Conservation (phyloP, 1,140 invertebrate genomes). For the Drosophila novamexicana region DNA sequence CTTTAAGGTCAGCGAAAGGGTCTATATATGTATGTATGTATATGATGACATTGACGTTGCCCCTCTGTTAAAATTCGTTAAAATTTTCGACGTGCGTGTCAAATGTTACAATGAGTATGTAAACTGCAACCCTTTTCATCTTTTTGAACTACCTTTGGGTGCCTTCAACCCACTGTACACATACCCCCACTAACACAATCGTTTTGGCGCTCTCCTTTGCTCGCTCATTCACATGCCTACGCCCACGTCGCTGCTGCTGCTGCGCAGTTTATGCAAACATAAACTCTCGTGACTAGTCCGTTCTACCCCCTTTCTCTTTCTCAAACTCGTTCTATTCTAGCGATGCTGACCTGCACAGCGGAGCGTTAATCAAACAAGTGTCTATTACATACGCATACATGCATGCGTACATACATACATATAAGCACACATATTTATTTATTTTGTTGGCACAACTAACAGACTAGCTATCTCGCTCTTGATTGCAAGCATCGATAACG, state of each 20-base stretch:
- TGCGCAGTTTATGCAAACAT: conserved; percentile 69
- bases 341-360: conserved; percentile 49
- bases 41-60: background rate
- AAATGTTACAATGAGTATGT: background rate
- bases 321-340: conserved; percentile 4
- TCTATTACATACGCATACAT: conserved; percentile 51
- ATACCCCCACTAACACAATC: background rate
- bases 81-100: background rate
- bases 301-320: conserved; percentile 6
- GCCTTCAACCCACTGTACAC: conserved; percentile 48
- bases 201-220: conserved; percentile 9
- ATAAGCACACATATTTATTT: conserved; percentile 12
- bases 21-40: background rate
- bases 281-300: conserved; percentile 28
- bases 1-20: conserved; percentile 11
- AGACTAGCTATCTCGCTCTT: conserved; percentile 37
- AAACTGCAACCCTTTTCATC: background rate
- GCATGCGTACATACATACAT: conserved; percentile 1
- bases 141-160: conserved; percentile 1
- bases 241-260: conserved; percentile 61
- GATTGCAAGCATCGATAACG: conserved; percentile 52
- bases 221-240: conserved; percentile 46
- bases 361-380: conserved; percentile 72
- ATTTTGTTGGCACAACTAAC: conserved; percentile 63
- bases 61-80: background rate